phyloP scores from a whole-genome alignment of 2,797 vertebrate species.

The Acanthurus leucopareius region DNA sequence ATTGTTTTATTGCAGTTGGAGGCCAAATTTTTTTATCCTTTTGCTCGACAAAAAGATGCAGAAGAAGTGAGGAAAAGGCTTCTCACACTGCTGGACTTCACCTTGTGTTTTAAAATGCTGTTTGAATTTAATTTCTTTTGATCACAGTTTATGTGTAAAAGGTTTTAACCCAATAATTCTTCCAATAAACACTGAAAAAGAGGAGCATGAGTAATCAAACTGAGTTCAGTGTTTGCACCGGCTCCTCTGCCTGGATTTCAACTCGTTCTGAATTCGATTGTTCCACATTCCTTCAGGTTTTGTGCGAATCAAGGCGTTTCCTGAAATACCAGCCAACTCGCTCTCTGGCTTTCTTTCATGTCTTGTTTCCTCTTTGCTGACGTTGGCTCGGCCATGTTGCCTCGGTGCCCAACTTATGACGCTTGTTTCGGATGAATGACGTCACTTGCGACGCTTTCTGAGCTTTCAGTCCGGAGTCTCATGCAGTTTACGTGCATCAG shows the following conservation, averaged over 20 bases:
- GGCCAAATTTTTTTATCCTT: slow-evolving; percentile 10
- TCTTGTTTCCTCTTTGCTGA: slow-evolving; percentile 22
- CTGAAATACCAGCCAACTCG: slow-evolving; percentile 21
- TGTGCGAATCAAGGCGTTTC: slow-evolving; percentile 38
- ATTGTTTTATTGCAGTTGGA: slow-evolving; percentile 18
- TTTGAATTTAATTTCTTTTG: background rate
- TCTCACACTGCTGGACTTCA: background rate
- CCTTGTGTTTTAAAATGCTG: background rate
- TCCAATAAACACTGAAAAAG: background rate
- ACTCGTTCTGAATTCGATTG: slow-evolving; percentile 13
- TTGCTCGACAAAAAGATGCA: background rate
- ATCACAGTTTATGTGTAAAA: background rate
- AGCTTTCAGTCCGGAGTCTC: background rate
- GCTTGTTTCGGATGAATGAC: slow-evolving; percentile 28
- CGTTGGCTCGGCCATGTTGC: slow-evolving; percentile 12
- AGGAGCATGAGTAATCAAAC: background rate
- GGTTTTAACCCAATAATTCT: background rate
- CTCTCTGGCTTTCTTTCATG: slow-evolving; percentile 27
- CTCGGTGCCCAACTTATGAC: slow-evolving; percentile 30
- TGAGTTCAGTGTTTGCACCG: background rate
- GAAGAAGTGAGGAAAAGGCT: background rate
- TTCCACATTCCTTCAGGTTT: slow-evolving; percentile 41
- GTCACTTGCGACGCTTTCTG: slow-evolving; percentile 10
- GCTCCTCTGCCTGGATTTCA: slow-evolving; percentile 15
- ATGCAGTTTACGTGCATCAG: background rate